These are phyloP conservation scores for Yasuhikotakia modesta DNA, from an alignment of 2,797 vertebrate genomes.

Conservation along the genomic window DNA sequence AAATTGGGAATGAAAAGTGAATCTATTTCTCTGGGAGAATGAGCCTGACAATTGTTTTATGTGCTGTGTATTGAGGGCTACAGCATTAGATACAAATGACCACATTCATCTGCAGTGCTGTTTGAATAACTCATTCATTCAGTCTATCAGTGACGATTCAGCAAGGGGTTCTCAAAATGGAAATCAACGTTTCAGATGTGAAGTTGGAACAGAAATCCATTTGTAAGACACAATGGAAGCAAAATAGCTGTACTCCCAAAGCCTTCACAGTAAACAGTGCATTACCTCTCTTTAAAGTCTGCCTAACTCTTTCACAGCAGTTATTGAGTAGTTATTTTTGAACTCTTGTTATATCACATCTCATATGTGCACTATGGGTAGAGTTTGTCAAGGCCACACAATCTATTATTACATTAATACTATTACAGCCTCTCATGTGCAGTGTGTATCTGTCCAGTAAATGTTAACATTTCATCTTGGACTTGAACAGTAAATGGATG, in stretches of 20 bases:
- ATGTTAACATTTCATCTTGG: background rate
- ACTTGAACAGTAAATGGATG: conserved; percentile 20
- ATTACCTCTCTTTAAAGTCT: background rate
- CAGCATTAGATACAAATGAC: conserved; percentile 21
- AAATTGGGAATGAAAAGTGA: background rate
- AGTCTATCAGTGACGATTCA: conserved; percentile 27
- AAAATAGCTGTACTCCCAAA: background rate
- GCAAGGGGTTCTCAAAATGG: conserved; percentile 1
- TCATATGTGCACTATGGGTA: background rate
- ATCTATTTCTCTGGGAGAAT: background rate
- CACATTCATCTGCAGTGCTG: background rate
- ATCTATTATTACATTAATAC: background rate
- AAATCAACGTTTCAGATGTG: background rate
- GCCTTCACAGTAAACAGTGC: background rate
- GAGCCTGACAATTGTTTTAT: conserved; percentile 6
- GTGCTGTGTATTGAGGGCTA: background rate
- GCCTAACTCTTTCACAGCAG: background rate
- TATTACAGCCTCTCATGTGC: background rate
- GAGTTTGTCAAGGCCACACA: conserved; percentile 8
- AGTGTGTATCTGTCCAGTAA: conserved; percentile 8
- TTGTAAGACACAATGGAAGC: background rate
- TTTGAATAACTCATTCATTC: conserved; percentile 27
- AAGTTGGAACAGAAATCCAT: conserved; percentile 21
- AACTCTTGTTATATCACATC: background rate
- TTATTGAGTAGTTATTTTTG: background rate